Evolutionary conservation across 2,888 invertebrate genomes (phyloP).

Genomic region (Mythimna loreyi): DNA sequence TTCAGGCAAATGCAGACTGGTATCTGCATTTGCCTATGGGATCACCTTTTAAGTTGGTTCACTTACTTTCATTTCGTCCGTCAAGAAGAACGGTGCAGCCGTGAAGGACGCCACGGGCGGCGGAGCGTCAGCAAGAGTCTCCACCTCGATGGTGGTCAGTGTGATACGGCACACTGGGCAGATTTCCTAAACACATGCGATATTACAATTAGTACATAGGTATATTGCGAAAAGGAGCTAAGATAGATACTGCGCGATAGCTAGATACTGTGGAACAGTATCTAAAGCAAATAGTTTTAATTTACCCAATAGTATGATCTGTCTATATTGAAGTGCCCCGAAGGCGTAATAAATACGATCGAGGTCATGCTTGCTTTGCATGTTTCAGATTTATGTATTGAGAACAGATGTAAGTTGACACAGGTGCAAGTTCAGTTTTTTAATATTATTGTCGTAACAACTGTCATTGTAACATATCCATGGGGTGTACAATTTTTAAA

Average conservation of each 20-base stretch:
- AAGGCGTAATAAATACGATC: too few species aligned
- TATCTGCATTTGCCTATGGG: not conserved
- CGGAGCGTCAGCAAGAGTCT: conserved; percentile 92
- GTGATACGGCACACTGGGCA: conserved; percentile 95
- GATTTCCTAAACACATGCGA: conserved; percentile 90
- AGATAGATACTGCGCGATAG: not conserved
- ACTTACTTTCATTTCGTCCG: conserved; percentile 88
- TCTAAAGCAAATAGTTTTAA: not conserved
- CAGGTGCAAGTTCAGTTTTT: too few species aligned
- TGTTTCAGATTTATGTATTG: too few species aligned
- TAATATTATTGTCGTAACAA: too few species aligned
- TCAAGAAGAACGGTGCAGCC: conserved; percentile 93
- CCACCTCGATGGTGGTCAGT: conserved; percentile 92
- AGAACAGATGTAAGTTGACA: too few species aligned
- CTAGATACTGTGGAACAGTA: too few species aligned
- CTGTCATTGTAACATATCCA: too few species aligned
- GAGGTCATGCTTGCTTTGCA: too few species aligned
- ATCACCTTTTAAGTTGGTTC: too few species aligned
- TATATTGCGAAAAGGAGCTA: not conserved
- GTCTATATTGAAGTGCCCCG: not conserved
- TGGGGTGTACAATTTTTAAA: too few species aligned
- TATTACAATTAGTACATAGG: conserved; percentile 7
- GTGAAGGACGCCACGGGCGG: conserved; percentile 93
- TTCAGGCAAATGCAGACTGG: too few species aligned
- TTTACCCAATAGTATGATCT: too few species aligned